These are phyloP conservation scores for Thomomys bottae DNA, from an alignment of 2,113 vertebrate genomes.

Conservation along the genomic window DNA sequence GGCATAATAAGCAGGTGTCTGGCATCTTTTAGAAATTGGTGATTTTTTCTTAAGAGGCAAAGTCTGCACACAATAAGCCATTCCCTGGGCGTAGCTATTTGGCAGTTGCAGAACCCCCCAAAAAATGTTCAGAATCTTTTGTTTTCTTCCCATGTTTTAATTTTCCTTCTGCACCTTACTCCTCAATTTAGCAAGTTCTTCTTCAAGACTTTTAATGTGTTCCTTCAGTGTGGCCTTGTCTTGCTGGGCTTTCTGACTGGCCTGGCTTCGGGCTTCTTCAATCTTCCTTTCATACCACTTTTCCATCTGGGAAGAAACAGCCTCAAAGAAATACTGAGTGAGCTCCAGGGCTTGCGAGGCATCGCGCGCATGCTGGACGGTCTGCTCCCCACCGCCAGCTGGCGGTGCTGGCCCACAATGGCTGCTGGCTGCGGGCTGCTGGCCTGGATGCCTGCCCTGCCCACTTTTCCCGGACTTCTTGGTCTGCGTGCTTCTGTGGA, in stretches of 20 bases:
- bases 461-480: constrained; percentile 87
- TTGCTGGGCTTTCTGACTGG: constrained; percentile 90
- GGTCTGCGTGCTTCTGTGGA: constrained; percentile 88
- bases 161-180: constrained; percentile 89
- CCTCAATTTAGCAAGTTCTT: constrained; percentile 92
- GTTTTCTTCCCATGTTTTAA: constrained; percentile 72
- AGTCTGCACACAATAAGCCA: neutral
- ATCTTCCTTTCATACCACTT: constrained; percentile 98
- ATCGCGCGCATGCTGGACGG: constrained; percentile 82
- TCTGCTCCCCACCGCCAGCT: neutral
- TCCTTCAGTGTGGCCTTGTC: constrained; percentile 90
- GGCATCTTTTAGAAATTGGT: constrained; percentile 38
- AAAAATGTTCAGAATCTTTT: neutral
- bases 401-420: constrained; percentile 59
- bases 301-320: constrained; percentile 96
- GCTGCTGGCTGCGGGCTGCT: neutral
- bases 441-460: constrained; percentile 82
- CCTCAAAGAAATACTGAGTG: constrained; percentile 97
- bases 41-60: constrained; percentile 11
- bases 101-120: neutral
- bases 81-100: neutral
- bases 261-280: constrained; percentile 93
- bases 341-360: constrained; percentile 94
- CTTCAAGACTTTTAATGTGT: constrained; percentile 92
- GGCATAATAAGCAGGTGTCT: neutral